These are phyloP conservation scores for Archilochus colubris DNA, from an alignment of 2,113 vertebrate species.

Conservation along the genomic window DNA sequence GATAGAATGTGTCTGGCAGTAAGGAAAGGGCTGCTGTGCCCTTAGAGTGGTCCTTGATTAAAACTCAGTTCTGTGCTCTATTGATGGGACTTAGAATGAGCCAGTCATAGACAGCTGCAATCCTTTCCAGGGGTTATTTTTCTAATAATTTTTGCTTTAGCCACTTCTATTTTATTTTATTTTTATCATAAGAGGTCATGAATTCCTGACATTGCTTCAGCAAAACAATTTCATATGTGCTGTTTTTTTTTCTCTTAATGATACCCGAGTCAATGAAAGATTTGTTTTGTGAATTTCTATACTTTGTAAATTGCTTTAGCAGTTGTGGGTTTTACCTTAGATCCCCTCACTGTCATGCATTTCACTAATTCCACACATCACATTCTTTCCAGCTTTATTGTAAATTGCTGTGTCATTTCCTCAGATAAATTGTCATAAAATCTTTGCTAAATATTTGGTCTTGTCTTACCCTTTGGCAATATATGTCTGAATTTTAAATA, in stretches of 20 bases:
- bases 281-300: not conserved
- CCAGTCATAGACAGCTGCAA: not conserved
- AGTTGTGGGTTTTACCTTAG: not conserved
- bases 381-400: slow-evolving; percentile 2
- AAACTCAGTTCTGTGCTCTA: not conserved
- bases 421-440: slow-evolving; percentile 20
- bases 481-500: slow-evolving; percentile 35
- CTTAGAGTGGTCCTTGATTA: not conserved
- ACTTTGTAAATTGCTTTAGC: not conserved
- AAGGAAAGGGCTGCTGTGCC: accelerated
- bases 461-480: not conserved
- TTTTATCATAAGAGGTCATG: not conserved
- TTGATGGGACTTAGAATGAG: not conserved
- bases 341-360: not conserved
- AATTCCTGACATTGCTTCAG: not conserved
- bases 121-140: not conserved
- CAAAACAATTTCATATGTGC: not conserved
- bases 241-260: not conserved
- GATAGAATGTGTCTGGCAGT: not conserved
- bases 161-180: not conserved
- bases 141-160: not conserved
- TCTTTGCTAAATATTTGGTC: slow-evolving; percentile 1
- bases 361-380: slow-evolving; percentile 15
- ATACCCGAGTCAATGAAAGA: not conserved
- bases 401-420: slow-evolving; percentile 50